Base-by-base conservation (phyloP, 2,888 invertebrate species). In the Pycnomerus fuliginosus region DNA sequence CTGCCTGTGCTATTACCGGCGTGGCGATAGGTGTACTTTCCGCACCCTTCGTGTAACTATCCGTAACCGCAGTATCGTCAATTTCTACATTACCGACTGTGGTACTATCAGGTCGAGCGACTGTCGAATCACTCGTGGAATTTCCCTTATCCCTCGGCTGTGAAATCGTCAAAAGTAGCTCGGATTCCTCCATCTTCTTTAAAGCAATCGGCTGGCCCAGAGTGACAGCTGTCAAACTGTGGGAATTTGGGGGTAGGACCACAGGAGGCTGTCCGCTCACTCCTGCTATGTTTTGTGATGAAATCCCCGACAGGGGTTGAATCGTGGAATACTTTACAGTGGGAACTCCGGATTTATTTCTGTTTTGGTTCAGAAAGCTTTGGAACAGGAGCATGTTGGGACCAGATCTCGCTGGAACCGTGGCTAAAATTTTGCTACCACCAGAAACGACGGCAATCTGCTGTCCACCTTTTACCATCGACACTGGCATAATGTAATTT, bases 401-500 rank as follows among this genome's bases (percentile, higher is more conserved):
- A 56, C 82, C 67, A 43, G 71, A 46, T 73, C 80, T 47, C 66
- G 79, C 63, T 71, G 70, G 61, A 73, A 72, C 68, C 69, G 81
- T 56, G 70, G 81, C 44, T 56, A 69, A 65, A 53, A 79, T 72
- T 61, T 79, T 78, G 37, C 84, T 84, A 3, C 83, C 81, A 51
- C 84, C 83, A 3, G 85, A 84, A 2, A 85, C 83, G 46, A 85
- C 84, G 2, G 84, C 83, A 44, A 85, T 83, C 59, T 84, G 84
- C 61, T 85, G 84, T 1, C 83, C 82, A 4, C 83, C 80, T 69
- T 85, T 85, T 44, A 85, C 78, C 74, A 85, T 78, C 2, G 84
- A 84, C 55, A 85, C 82, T 0, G 85, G 85, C 54, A 85, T 68
- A 44, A 85, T 78, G 56, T 85, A 85, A 66, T 85, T 85, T 1